Percentiles rank a stretch among this genome's conserved stretches.
Conservation (phyloP, 2,888 invertebrate genomes). For the Cinara cedri region DNA sequence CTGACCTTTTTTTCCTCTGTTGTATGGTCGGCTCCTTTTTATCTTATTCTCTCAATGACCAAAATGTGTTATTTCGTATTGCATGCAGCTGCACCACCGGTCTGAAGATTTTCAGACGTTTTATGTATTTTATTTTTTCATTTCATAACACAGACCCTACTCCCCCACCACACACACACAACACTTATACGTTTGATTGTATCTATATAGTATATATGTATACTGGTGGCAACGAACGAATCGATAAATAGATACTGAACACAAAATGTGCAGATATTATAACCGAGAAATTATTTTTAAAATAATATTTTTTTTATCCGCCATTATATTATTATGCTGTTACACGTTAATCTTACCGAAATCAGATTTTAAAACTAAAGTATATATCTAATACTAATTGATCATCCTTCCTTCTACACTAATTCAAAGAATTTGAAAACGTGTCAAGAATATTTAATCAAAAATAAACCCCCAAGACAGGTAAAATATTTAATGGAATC, state of each 20-base stretch:
- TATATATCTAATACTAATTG: too few relatives aligned
- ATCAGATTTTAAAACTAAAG: slow-evolving; percentile 12
- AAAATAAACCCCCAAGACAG: background rate
- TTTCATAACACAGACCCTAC: slow-evolving; percentile 7
- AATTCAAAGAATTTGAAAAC: background rate
- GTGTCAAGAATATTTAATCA: background rate
- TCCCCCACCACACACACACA: slow-evolving; percentile 8
- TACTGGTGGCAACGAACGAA: background rate
- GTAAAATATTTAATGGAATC: background rate
- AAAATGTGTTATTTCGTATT: slow-evolving; percentile 29
- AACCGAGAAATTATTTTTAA: background rate
- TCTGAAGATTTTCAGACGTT: slow-evolving; percentile 11
- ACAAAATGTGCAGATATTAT: background rate
- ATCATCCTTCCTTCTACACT: background rate
- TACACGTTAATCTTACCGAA: background rate
- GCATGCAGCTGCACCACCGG: slow-evolving; percentile 27
- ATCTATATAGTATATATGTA: slow-evolving; percentile 21
- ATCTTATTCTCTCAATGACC: slow-evolving; percentile 19
- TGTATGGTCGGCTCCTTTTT: slow-evolving; percentile 45
- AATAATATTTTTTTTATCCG: slow-evolving; percentile 4
- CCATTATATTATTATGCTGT: background rate
- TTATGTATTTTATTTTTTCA: background rate
- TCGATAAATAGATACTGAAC: background rate
- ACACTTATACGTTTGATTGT: slow-evolving; percentile 21
- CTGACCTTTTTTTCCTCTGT: slow-evolving; percentile 30